A percentile compares a stretch with the other conserved stretches of the same genome.
These are phyloP conservation scores for Corythoichthys intestinalis DNA, from an alignment of 2,113 vertebrate species.

Conservation along the genomic window DNA sequence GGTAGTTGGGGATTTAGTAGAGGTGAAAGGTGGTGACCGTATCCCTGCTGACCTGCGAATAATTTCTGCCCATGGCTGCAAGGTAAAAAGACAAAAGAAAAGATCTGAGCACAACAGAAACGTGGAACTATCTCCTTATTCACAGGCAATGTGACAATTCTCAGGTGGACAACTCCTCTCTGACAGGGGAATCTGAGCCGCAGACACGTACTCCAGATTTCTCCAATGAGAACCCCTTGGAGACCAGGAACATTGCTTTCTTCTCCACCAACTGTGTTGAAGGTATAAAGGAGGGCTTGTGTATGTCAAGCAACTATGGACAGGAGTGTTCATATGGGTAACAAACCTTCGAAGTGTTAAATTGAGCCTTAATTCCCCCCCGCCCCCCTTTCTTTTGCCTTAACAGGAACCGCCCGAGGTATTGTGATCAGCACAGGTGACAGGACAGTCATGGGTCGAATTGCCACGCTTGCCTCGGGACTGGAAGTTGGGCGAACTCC, in stretches of 20 bases:
- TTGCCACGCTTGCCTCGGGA: constrained; percentile 90
- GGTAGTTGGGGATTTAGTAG: constrained; percentile 90
- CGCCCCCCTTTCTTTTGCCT: background rate
- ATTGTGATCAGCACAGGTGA: constrained; percentile 89
- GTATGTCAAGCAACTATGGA: background rate
- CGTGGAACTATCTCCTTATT: background rate
- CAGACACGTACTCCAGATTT: constrained; percentile 90
- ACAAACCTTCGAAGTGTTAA: background rate
- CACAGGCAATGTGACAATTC: constrained; percentile 1
- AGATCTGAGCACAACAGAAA: background rate
- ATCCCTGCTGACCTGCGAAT: constrained; percentile 94
- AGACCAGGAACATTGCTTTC: constrained; percentile 93
- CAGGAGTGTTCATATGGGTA: background rate
- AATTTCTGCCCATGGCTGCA: constrained; percentile 92
- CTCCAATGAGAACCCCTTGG: constrained; percentile 89
- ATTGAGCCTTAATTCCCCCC: too few relatives aligned
- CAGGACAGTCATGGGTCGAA: constrained; percentile 91
- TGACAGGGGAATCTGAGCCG: constrained; percentile 90
- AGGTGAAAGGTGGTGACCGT: constrained; percentile 94
- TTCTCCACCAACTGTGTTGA: constrained; percentile 98
- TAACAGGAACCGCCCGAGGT: constrained; percentile 82
- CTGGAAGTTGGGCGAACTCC: constrained; percentile 85
- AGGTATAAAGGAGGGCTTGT: constrained; percentile 67
- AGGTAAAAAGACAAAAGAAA: constrained; percentile 66
- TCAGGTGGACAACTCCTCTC: constrained; percentile 93